These are phyloP conservation scores for Palythoa caribaeorum DNA, from an alignment of 92 coral and sea anemone genomes.

Conservation along the genomic window DNA sequence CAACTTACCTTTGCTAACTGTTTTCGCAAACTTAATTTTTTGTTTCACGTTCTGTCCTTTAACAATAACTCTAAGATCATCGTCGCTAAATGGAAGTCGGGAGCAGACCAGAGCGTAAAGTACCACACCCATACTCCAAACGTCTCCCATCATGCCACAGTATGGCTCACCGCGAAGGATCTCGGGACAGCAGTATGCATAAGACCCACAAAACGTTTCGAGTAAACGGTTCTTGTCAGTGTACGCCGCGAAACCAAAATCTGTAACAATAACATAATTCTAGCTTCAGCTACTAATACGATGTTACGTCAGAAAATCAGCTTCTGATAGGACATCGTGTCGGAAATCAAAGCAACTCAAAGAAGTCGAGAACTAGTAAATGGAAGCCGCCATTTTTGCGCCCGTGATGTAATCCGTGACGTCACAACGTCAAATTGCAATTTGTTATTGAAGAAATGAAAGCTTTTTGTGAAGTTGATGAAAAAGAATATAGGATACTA, in stretches of 20 bases:
- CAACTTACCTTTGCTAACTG: conserved; percentile 76
- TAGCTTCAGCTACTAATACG: background rate
- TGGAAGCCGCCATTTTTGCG: too few relatives aligned
- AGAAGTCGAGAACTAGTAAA: too few relatives aligned
- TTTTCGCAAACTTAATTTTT: conserved; percentile 84
- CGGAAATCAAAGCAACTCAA: too few relatives aligned
- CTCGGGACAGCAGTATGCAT: conserved; percentile 88
- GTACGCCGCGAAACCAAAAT: conserved; percentile 84
- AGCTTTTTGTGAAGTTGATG: too few relatives aligned
- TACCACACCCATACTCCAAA: conserved; percentile 94
- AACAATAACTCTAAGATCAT: conserved; percentile 64
- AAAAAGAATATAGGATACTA: too few relatives aligned
- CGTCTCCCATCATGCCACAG: conserved; percentile 81
- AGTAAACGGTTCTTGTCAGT: conserved; percentile 65
- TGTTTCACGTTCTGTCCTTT: conserved; percentile 41
- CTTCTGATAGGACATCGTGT: too few relatives aligned
- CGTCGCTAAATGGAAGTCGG: conserved; percentile 78
- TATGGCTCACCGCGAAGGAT: conserved; percentile 82
- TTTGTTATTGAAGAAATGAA: too few relatives aligned
- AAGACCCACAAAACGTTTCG: conserved; percentile 85
- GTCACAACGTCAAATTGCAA: too few relatives aligned
- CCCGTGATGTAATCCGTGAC: too few relatives aligned
- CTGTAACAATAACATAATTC: conserved; percentile 33
- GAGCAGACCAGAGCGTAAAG: conserved; percentile 82
- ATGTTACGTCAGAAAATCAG: too few relatives aligned